Evolutionary conservation across 1,140 invertebrate genomes (phyloP).

Genomic region (Helicoverpa zea): DNA sequence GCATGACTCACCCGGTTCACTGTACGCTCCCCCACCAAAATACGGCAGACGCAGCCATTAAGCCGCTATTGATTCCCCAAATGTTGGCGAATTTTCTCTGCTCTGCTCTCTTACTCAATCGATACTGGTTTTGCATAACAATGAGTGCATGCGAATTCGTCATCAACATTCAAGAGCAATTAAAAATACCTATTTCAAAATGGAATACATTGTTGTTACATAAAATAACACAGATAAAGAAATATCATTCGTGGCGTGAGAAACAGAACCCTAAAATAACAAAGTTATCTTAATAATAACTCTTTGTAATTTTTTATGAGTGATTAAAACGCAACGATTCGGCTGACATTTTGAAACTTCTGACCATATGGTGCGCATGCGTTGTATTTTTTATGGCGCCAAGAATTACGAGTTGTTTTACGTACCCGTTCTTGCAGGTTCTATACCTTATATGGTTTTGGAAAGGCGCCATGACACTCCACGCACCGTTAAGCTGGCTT

Average conservation of each 20-base stretch:
- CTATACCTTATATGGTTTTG: slow-evolving; percentile 65
- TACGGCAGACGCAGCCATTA: slow-evolving; percentile 38
- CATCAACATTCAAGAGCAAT: slow-evolving; percentile 29
- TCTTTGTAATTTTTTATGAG: slow-evolving; percentile 16
- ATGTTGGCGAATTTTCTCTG: slow-evolving; percentile 31
- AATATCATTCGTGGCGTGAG: slow-evolving; percentile 12
- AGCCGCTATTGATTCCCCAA: slow-evolving; percentile 55
- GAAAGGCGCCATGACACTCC: slow-evolving; percentile 68
- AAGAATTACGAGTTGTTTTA: slow-evolving; percentile 49
- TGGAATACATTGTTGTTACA: slow-evolving; percentile 28
- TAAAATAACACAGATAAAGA: slow-evolving; percentile 11
- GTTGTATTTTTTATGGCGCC: slow-evolving; percentile 62
- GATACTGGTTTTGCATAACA: slow-evolving; percentile 47
- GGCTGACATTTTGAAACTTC: slow-evolving; percentile 56
- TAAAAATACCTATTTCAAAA: slow-evolving; percentile 46
- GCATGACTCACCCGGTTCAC: slow-evolving; percentile 71
- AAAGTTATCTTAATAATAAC: slow-evolving; percentile 18
- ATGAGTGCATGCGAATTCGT: slow-evolving; percentile 38
- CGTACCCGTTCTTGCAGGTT: slow-evolving; percentile 58
- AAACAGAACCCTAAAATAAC: slow-evolving; percentile 16
- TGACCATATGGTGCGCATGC: slow-evolving; percentile 69
- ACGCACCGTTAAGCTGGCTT: slow-evolving; percentile 58
- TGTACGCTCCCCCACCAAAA: slow-evolving; percentile 64
- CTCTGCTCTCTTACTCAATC: slow-evolving; percentile 38
- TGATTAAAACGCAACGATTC: slow-evolving; percentile 44